These are phyloP conservation scores for Agriotes lineatus DNA, from an alignment of 2,888 invertebrate genomes.

Conservation along the genomic window DNA sequence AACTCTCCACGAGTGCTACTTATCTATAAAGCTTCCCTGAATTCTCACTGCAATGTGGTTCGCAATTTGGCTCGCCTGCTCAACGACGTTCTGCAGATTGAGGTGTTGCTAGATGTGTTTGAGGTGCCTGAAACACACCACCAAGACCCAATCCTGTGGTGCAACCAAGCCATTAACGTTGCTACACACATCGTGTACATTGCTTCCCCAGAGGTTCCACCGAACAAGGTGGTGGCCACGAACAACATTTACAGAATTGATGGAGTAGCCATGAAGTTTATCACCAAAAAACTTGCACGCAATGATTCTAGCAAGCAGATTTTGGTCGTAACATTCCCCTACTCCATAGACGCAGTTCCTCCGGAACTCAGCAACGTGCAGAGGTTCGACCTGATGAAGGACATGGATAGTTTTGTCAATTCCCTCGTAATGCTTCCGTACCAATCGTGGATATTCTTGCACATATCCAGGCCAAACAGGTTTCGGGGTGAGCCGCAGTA, in stretches of 20 bases:
- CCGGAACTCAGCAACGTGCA: constrained; percentile 7
- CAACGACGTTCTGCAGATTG: constrained; percentile 23
- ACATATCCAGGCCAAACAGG: constrained; percentile 25
- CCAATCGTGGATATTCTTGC: constrained; percentile 30
- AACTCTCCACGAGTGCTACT: constrained; percentile 21
- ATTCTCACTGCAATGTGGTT: constrained; percentile 30
- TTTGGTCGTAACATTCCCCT: constrained; percentile 31
- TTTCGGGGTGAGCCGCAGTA: constrained; percentile 28
- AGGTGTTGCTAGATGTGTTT: constrained; percentile 33
- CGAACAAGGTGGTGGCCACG: not conserved
- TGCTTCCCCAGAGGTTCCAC: constrained; percentile 26
- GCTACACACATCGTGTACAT: constrained; percentile 40
- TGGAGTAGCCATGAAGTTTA: constrained; percentile 15
- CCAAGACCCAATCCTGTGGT: constrained; percentile 38
- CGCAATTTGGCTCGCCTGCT: constrained; percentile 27
- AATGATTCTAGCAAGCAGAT: constrained; percentile 25
- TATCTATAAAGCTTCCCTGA: constrained; percentile 31
- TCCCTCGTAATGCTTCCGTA: constrained; percentile 17
- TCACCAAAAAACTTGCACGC: constrained; percentile 21
- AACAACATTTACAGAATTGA: constrained; percentile 32
- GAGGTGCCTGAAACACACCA: constrained; percentile 35
- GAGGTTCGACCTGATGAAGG: constrained; percentile 32
- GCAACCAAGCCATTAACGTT: constrained; percentile 26
- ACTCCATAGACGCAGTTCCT: constrained; percentile 25
- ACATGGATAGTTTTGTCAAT: constrained; percentile 33